Conservation (phyloP, 2,797 vertebrate species). For the Picus viridis region DNA sequence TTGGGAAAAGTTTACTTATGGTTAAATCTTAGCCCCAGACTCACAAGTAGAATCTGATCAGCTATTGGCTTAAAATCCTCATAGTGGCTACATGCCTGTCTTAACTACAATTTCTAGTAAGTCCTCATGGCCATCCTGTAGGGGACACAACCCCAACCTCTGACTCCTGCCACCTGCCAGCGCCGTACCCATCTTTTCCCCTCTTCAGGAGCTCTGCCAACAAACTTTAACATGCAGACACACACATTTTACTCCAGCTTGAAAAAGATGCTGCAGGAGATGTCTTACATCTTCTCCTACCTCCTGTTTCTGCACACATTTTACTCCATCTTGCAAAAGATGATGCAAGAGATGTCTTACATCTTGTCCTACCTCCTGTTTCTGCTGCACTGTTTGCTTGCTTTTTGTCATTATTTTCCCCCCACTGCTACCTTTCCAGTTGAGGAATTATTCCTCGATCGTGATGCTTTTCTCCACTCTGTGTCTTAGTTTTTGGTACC, state of each 20-base stretch:
- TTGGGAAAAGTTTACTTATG: background rate
- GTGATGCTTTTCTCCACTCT: background rate
- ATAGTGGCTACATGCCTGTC: accelerated
- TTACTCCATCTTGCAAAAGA: too few species aligned
- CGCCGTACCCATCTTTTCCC: accelerated
- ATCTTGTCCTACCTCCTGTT: background rate
- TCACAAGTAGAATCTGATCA: background rate
- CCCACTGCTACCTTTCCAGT: conserved; percentile 14
- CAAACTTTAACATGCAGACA: background rate
- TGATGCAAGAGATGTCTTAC: too few species aligned
- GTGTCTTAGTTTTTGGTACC: conserved; percentile 40
- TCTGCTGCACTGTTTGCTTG: background rate
- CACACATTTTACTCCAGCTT: background rate
- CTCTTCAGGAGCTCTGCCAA: background rate
- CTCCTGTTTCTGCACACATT: background rate
- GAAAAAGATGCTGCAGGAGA: background rate
- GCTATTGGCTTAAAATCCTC: background rate
- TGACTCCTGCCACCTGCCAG: background rate
- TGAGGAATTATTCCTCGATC: conserved; percentile 24
- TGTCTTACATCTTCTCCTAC: too few species aligned
- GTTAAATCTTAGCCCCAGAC: background rate
- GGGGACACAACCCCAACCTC: background rate
- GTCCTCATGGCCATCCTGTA: accelerated
- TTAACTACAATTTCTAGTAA: background rate
- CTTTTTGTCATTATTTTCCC: background rate